Percentiles rank a stretch among this genome's conserved stretches.
phyloP scores from a whole-genome alignment of 2,113 vertebrate species.

The Naja naja region DNA sequence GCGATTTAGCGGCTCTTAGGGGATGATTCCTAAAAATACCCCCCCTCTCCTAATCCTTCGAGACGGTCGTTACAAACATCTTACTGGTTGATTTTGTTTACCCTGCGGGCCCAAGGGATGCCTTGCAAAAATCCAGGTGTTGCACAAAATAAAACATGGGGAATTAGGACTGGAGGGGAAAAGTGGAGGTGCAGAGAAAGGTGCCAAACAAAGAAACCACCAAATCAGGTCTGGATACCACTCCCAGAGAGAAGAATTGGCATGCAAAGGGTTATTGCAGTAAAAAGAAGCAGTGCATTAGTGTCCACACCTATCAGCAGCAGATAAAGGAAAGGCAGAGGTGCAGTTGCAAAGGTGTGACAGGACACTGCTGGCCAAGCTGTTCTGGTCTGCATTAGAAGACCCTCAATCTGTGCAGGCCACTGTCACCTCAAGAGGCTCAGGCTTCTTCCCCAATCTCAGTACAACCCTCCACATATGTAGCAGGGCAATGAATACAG shows the following conservation, averaged over 20 bases:
- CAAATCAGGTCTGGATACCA: neutral
- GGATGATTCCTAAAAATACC: neutral
- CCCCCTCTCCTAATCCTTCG: neutral
- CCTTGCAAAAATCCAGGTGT: neutral
- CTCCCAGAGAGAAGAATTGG: neutral
- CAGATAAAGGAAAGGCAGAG: neutral
- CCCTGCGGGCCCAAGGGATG: neutral
- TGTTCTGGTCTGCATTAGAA: neutral
- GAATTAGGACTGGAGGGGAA: neutral
- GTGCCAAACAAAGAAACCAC: neutral
- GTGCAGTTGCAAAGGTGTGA: neutral
- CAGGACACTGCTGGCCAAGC: neutral
- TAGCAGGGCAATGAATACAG: neutral
- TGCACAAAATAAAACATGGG: neutral
- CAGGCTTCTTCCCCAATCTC: neutral
- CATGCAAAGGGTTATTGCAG: neutral
- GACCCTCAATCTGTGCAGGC: neutral
- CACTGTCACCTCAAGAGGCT: neutral
- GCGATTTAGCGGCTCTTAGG: neutral
- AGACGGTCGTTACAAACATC: neutral
- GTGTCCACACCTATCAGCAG: neutral
- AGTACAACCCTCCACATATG: neutral
- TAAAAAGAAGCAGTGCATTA: neutral
- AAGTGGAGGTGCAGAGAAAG: neutral
- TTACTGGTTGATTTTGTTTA: neutral